Evolutionary conservation across 1,140 invertebrate species (phyloP).

Genomic region (Venturia canescens): DNA sequence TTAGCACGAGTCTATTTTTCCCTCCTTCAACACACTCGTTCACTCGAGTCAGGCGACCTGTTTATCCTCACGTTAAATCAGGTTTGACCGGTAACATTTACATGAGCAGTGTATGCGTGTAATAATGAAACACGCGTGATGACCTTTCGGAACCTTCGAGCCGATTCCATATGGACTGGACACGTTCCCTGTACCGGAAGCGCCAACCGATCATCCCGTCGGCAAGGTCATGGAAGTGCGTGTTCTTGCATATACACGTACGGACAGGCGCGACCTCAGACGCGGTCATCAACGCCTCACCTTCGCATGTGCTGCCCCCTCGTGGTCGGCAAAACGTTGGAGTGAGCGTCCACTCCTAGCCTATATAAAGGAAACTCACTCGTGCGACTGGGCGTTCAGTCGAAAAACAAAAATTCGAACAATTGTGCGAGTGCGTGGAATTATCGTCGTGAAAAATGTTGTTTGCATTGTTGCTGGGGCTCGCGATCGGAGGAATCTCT

Average conservation of each 20-base stretch:
- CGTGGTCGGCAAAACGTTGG: background rate
- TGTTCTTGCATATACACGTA: background rate
- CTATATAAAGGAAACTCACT: constrained; percentile 68
- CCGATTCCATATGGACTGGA: background rate
- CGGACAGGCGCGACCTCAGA: background rate
- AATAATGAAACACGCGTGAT: background rate
- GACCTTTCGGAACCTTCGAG: background rate
- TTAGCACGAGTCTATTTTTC: too few species aligned
- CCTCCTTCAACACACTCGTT: too few species aligned
- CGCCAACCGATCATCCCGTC: background rate
- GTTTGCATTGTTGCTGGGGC: constrained; percentile 51
- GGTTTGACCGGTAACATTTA: too few species aligned
- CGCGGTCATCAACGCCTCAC: constrained; percentile 17
- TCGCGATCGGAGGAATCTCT: constrained; percentile 54
- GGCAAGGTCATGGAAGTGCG: background rate
- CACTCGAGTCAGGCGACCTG: too few species aligned
- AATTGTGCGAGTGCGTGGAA: background rate
- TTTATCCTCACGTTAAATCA: too few species aligned
- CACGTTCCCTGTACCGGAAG: background rate
- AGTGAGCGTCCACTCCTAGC: constrained; percentile 13
- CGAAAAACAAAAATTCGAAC: constrained; percentile 46
- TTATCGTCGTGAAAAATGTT: constrained; percentile 37
- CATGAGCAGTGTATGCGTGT: background rate
- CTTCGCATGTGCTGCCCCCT: constrained; percentile 1
- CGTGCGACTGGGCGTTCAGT: constrained; percentile 64